These are phyloP conservation scores for Lepilemur ruficaudatus DNA, from an alignment of 2,797 vertebrate genomes.

Conservation along the genomic window DNA sequence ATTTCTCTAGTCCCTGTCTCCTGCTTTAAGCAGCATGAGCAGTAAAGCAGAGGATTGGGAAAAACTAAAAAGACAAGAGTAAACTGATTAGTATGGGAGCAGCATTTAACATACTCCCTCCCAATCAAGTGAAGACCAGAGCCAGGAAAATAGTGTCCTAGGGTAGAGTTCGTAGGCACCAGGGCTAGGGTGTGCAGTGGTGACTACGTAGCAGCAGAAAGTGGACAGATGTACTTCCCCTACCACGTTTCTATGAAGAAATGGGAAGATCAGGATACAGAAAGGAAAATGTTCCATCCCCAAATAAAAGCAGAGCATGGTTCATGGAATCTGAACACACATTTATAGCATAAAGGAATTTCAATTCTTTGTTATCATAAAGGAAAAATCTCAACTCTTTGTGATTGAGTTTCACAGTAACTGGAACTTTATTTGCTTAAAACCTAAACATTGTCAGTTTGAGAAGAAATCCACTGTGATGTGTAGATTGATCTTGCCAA, in stretches of 20 bases:
- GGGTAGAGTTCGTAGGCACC: background rate
- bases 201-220: background rate
- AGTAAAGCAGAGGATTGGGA: background rate
- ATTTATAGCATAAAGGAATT: constrained; percentile 67
- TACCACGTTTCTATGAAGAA: constrained; percentile 25
- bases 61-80: background rate
- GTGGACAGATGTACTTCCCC: background rate
- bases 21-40: background rate
- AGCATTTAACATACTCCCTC: constrained; percentile 5
- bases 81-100: background rate
- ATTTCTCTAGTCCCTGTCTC: background rate
- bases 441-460: constrained; percentile 68
- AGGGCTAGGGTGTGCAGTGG: background rate
- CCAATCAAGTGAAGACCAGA: background rate
- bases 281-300: constrained; percentile 53
- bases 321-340: constrained; percentile 67
- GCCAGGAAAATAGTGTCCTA: background rate
- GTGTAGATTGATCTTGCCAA: constrained; percentile 47
- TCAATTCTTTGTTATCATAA: constrained; percentile 66
- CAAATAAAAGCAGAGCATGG: constrained; percentile 50
- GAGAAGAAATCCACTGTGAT: constrained; percentile 50
- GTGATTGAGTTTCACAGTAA: constrained; percentile 65
- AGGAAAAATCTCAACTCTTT: constrained; percentile 73
- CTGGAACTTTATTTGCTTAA: constrained; percentile 55
- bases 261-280: background rate